Evolutionary conservation across 2,888 invertebrate genomes (phyloP).

Genomic region (Andrena bucephala): DNA sequence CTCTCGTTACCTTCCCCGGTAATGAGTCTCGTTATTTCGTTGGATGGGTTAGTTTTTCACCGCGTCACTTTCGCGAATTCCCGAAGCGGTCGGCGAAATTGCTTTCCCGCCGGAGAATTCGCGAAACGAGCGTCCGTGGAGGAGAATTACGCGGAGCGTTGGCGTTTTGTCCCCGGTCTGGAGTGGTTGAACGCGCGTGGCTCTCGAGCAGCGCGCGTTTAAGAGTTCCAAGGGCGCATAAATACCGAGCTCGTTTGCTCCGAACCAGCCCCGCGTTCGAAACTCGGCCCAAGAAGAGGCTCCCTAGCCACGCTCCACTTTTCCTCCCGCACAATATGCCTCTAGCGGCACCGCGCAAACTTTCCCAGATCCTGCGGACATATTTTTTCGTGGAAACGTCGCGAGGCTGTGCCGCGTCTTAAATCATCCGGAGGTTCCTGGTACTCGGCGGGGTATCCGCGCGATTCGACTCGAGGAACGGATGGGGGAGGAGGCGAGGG

Average conservation of each 20-base stretch:
- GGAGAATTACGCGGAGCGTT: background rate
- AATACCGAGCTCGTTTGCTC: constrained; percentile 32
- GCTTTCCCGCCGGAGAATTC: background rate
- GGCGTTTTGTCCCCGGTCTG: background rate
- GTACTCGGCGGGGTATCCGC: constrained; percentile 50
- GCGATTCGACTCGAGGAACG: constrained; percentile 46
- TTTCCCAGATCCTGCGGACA: constrained; percentile 39
- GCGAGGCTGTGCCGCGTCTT: constrained; percentile 34
- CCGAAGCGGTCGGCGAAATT: background rate
- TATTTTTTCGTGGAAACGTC: constrained; percentile 61
- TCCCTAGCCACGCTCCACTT: constrained; percentile 10
- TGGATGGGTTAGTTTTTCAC: constrained; percentile 22
- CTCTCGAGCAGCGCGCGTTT: background rate
- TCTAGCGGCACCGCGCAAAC: constrained; percentile 25
- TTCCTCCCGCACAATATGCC: constrained; percentile 34
- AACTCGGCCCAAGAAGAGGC: constrained; percentile 13
- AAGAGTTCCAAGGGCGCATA: constrained; percentile 35
- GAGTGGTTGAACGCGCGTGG: constrained; percentile 14
- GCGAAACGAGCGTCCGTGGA: constrained; percentile 1
- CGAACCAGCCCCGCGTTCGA: constrained; percentile 5
- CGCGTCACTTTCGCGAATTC: constrained; percentile 3
- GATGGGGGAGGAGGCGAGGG: constrained; percentile 4
- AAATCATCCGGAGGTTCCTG: constrained; percentile 63
- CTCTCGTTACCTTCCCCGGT: background rate
- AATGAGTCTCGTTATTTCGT: background rate